Evolutionary conservation across 2,797 vertebrate genomes (phyloP).

Genomic region (Euphonia xanthogaster): DNA sequence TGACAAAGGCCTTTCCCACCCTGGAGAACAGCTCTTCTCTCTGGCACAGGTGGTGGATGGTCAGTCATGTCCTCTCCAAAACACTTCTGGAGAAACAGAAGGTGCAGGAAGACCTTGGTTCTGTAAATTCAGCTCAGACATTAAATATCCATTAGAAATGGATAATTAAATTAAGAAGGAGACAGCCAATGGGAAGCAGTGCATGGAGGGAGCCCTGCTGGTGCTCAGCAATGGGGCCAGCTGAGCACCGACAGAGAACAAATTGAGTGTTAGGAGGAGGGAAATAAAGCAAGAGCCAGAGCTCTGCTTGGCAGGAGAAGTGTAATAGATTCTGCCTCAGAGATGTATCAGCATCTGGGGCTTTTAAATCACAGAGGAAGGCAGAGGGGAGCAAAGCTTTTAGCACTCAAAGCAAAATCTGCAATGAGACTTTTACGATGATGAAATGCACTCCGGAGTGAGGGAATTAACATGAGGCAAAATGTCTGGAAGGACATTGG

Average conservation of each 20-base stretch:
- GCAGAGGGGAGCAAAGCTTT: constrained; percentile 37
- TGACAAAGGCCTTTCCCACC: not conserved
- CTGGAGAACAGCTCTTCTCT: not conserved
- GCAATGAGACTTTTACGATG: not conserved
- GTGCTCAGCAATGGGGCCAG: not conserved
- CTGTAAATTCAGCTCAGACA: constrained; percentile 28
- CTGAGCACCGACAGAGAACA: constrained; percentile 21
- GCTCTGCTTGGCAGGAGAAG: constrained; percentile 51
- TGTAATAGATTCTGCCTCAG: constrained; percentile 38
- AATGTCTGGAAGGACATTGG: not conserved
- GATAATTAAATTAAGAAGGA: constrained; percentile 62
- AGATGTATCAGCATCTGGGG: constrained; percentile 49
- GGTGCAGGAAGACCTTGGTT: not conserved
- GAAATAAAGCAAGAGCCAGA: constrained; percentile 46
- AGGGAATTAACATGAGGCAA: not conserved
- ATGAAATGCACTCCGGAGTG: not conserved
- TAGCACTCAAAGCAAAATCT: constrained; percentile 34
- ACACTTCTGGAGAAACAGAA: not conserved
- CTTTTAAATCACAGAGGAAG: constrained; percentile 26
- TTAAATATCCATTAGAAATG: constrained; percentile 55
- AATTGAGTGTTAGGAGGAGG: constrained; percentile 38
- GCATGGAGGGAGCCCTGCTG: not conserved
- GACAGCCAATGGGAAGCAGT: not conserved
- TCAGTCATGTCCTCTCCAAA: not conserved
- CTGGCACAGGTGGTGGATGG: rapidly evolving